phyloP scores from a whole-genome alignment of 2,888 invertebrate species.

The Nymphalis polychloros region DNA sequence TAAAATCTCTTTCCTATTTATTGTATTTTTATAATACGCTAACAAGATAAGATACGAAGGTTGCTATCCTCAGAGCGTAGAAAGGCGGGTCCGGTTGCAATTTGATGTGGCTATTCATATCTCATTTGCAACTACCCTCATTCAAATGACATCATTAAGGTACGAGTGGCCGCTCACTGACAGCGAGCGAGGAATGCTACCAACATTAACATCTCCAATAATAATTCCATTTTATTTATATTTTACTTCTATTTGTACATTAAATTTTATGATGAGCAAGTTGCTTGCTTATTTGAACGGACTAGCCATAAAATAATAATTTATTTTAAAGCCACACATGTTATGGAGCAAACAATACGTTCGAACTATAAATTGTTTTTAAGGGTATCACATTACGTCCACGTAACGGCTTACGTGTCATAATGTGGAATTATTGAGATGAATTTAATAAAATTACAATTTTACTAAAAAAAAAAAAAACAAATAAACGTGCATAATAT shows the following conservation, averaged over 20 bases:
- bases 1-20: neutral
- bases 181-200: conserved; percentile 41
- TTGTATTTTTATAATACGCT: conserved; percentile 15
- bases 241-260: conserved; percentile 39
- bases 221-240: conserved; percentile 41
- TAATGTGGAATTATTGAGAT: too few species aligned
- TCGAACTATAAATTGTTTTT: conserved; percentile 13
- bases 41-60: conserved; percentile 21
- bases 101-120: conserved; percentile 49
- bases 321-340: conserved; percentile 30
- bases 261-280: conserved; percentile 32
- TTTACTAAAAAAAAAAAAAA: too few species aligned
- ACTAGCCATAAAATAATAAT: conserved; percentile 33
- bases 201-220: conserved; percentile 35
- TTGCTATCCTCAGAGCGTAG: conserved; percentile 19
- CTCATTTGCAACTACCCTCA: conserved; percentile 59
- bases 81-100: conserved; percentile 20
- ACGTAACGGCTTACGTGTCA: too few species aligned
- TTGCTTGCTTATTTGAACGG: conserved; percentile 30
- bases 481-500: too few species aligned
- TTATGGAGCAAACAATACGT: conserved; percentile 12
- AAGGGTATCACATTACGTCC: conserved; percentile 10
- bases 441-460: too few species aligned
- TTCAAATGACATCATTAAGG: conserved; percentile 62
- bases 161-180: conserved; percentile 47